phyloP scores from a whole-genome alignment of 1,140 invertebrate genomes.

The Drosophila pandora region DNA sequence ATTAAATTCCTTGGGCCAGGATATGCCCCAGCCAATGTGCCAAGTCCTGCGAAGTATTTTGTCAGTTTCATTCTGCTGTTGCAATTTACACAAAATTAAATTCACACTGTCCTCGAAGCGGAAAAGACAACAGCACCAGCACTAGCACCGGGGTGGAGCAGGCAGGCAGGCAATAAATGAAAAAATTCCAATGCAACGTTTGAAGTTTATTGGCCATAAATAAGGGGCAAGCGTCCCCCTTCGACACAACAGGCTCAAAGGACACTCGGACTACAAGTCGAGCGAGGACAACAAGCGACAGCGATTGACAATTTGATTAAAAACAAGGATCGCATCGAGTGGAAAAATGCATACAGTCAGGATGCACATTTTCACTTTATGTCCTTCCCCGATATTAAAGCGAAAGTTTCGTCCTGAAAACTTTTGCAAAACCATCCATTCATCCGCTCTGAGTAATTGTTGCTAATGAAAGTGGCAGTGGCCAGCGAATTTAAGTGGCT shows the following conservation, averaged over 20 bases:
- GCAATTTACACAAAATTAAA: constrained; percentile 82
- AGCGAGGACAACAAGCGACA: constrained; percentile 52
- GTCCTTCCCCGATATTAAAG: constrained; percentile 50
- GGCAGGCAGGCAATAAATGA: constrained; percentile 68
- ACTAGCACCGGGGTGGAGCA: background rate
- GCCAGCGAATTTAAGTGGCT: constrained; percentile 69
- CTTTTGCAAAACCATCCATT: constrained; percentile 41
- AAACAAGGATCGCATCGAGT: constrained; percentile 50
- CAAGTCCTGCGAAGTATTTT: constrained; percentile 41
- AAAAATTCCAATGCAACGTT: constrained; percentile 80
- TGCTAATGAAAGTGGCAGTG: constrained; percentile 63
- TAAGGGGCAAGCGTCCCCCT: constrained; percentile 50
- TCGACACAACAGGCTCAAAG: constrained; percentile 22
- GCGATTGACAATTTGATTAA: constrained; percentile 83
- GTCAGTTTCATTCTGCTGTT: constrained; percentile 44
- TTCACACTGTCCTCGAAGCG: constrained; percentile 67
- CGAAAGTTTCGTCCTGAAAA: constrained; percentile 53
- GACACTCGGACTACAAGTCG: constrained; percentile 42
- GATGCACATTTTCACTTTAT: constrained; percentile 36
- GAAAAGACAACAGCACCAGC: constrained; percentile 7
- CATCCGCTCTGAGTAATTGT: constrained; percentile 74
- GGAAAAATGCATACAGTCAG: constrained; percentile 57
- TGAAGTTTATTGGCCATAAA: constrained; percentile 83
- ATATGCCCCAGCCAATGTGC: background rate
- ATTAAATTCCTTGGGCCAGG: constrained; percentile 47